Percentiles rank a stretch among this genome's conserved stretches.
Evolutionary conservation across 2,113 vertebrate species (phyloP).

Genomic region (Rutilus rutilus): DNA sequence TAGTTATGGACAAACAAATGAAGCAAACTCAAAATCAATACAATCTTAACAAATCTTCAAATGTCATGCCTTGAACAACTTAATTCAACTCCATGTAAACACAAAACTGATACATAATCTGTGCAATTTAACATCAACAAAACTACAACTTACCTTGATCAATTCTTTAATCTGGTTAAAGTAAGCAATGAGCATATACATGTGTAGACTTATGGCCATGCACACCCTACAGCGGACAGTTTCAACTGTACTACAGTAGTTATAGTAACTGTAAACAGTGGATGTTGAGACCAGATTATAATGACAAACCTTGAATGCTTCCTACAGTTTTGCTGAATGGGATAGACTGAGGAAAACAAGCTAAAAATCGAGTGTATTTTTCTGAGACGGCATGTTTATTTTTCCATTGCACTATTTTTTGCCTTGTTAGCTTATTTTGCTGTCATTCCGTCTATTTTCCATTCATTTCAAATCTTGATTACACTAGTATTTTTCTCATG

Average conservation of each 20-base stretch:
- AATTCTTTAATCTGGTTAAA: neutral
- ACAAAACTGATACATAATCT: neutral
- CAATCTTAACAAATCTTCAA: neutral
- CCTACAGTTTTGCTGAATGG: neutral
- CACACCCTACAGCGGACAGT: neutral
- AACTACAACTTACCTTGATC: neutral
- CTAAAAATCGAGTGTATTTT: neutral
- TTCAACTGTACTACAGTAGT: slow-evolving; percentile 53
- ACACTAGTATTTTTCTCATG: neutral
- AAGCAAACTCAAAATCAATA: neutral
- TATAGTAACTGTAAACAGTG: slow-evolving; percentile 60
- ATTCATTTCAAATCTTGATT: neutral
- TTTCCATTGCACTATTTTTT: neutral
- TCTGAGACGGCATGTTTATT: neutral
- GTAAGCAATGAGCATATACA: neutral
- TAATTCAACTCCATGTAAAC: neutral
- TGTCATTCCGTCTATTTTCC: neutral
- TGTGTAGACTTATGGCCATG: neutral
- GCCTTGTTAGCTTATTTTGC: neutral
- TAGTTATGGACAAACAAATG: neutral
- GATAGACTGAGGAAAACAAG: neutral
- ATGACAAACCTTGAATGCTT: neutral
- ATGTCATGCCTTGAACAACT: neutral
- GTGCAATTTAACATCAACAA: neutral
- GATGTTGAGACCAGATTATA: neutral